Evolutionary conservation across 2,888 invertebrate species (phyloP).

Genomic region (Amblyjoppa fuscipennis): DNA sequence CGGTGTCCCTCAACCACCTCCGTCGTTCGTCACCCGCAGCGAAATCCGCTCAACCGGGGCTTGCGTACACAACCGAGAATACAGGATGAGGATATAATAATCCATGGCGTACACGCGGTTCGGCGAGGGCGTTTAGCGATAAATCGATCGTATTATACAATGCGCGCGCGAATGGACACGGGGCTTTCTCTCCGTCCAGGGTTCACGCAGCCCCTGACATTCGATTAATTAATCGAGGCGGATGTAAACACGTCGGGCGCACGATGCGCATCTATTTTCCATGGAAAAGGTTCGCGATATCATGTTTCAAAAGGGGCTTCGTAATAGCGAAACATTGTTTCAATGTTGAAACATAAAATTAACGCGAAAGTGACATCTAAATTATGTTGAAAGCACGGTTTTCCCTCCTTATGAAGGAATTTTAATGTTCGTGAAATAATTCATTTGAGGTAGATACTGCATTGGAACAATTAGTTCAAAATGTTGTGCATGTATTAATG

Average conservation of each 20-base stretch:
- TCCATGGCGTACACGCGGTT: background rate
- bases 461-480: no score
- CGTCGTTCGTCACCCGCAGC: conserved; percentile 58
- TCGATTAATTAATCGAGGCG: conserved; percentile 64
- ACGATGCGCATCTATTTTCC: conserved; percentile 26
- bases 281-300: conserved; percentile 19
- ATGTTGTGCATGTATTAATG: no score
- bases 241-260: conserved; percentile 61
- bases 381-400: no score
- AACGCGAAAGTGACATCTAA: background rate
- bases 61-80: conserved; percentile 14
- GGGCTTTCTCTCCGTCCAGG: conserved; percentile 29
- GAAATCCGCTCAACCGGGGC: conserved; percentile 38
- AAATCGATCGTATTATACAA: conserved; percentile 59
- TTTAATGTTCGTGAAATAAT: no score
- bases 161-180: conserved; percentile 45
- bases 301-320: background rate
- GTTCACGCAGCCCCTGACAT: conserved; percentile 33
- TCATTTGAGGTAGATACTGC: no score
- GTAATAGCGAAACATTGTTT: background rate
- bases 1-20: conserved; percentile 32
- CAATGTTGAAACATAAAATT: background rate
- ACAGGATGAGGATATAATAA: conserved; percentile 27
- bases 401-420: background rate
- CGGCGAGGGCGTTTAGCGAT: conserved; percentile 46